phyloP scores from a whole-genome alignment of 2,113 vertebrate genomes.

The Oreotragus oreotragus region DNA sequence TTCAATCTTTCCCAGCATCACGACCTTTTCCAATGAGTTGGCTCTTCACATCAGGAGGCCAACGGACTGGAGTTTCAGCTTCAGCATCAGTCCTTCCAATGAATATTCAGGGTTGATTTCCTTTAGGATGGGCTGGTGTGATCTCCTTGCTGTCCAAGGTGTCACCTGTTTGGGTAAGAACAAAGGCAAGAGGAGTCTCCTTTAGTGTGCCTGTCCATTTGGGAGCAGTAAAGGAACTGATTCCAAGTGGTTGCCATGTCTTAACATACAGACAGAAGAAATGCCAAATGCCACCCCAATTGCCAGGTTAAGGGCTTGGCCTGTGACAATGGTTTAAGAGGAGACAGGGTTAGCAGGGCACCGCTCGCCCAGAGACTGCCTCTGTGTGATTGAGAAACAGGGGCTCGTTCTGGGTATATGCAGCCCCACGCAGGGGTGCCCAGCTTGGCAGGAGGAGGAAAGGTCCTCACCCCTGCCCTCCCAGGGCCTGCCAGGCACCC shows the following conservation, averaged over 20 bases:
- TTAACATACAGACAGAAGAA: background rate
- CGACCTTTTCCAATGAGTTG: background rate
- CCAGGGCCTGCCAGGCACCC: background rate
- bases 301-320: background rate
- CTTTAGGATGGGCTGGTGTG: background rate
- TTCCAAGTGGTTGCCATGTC: background rate
- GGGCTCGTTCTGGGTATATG: background rate
- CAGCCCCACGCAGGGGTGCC: rapidly evolving
- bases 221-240: background rate
- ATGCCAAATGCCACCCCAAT: background rate
- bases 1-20: background rate
- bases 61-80: background rate
- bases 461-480: background rate
- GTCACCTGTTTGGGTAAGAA: background rate
- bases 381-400: background rate
- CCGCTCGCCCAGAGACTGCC: rapidly evolving
- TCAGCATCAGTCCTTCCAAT: background rate
- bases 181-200: background rate
- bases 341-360: rapidly evolving
- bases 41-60: background rate
- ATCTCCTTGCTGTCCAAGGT: background rate
- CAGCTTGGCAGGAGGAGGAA: background rate
- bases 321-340: background rate
- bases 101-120: background rate
- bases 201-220: background rate